Percentiles rank a stretch among this genome's conserved stretches.
Conservation (phyloP, 2,888 invertebrate species). For the Thelaira solivaga region DNA sequence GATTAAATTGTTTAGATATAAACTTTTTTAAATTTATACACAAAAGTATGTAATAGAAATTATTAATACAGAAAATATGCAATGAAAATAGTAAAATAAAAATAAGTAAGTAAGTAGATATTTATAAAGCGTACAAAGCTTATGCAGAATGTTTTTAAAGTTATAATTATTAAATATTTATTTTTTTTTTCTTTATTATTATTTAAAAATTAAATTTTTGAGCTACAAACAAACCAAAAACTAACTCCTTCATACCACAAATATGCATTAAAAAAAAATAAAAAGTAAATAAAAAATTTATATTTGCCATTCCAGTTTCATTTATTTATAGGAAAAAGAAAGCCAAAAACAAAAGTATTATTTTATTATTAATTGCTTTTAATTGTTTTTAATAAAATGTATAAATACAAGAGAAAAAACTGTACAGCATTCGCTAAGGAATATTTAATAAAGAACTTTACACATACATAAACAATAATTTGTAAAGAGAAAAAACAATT, state of each 20-base stretch:
- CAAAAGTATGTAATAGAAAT: not conserved
- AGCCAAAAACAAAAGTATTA: slow-evolving; percentile 28
- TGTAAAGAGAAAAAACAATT: slow-evolving; percentile 5
- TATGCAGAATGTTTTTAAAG: not conserved
- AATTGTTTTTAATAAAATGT: not conserved
- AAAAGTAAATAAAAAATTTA: too few species aligned
- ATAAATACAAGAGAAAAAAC: slow-evolving; percentile 16
- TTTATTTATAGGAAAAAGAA: slow-evolving; percentile 35
- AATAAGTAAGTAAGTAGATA: not conserved
- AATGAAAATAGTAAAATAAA: not conserved
- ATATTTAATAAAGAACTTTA: slow-evolving; percentile 31
- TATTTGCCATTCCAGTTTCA: slow-evolving; percentile 50
- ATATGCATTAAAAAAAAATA: not conserved
- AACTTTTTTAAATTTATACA: not conserved
- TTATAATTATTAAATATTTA: not conserved
- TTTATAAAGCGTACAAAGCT: slow-evolving; percentile 17
- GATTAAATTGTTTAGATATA: slow-evolving; percentile 23
- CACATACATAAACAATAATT: not conserved
- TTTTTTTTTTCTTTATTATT: not conserved
- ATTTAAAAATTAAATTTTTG: not conserved
- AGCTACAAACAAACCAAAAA: slow-evolving; percentile 35
- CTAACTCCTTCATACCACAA: slow-evolving; percentile 46
- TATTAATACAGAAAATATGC: not conserved
- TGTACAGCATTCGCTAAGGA: slow-evolving; percentile 29
- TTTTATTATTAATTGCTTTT: not conserved